These are phyloP conservation scores for Chouioia cunea DNA, from an alignment of 2,888 invertebrate species.

Conservation along the genomic window DNA sequence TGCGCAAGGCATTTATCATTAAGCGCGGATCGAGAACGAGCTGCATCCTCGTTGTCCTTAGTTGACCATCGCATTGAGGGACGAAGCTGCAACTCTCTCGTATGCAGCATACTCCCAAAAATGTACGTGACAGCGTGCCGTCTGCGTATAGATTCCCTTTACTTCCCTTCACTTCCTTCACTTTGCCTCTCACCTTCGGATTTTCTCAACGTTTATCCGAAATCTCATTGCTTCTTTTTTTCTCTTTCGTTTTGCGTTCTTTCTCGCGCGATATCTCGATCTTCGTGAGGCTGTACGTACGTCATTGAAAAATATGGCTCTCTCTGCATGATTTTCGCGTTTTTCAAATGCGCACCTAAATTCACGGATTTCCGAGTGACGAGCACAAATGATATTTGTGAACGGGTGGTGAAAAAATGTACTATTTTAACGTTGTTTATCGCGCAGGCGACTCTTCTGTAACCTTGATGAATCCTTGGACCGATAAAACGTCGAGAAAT, in stretches of 20 bases:
- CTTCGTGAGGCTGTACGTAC: no score
- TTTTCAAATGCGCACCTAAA: no score
- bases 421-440: no score
- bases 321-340: no score
- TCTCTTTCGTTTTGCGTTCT: constrained; percentile 7
- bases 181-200: constrained; percentile 29
- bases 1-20: constrained; percentile 32
- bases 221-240: constrained; percentile 9
- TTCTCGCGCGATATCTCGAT: no score
- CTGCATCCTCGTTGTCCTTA: constrained; percentile 47
- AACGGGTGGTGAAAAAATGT: no score
- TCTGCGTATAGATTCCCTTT: constrained; percentile 17
- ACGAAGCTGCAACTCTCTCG: constrained; percentile 21
- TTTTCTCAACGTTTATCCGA: constrained; percentile 36
- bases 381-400: no score
- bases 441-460: no score
- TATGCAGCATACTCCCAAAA: constrained; percentile 9
- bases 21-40: constrained; percentile 4
- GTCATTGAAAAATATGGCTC: no score
- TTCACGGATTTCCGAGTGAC: no score
- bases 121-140: constrained; percentile 7
- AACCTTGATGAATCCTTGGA: not conserved
- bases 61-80: constrained; percentile 24
- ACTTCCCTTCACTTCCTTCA: constrained; percentile 47
- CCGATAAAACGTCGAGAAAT: not conserved